Evolutionary conservation across 1,140 invertebrate genomes (phyloP).

Genomic region (Nasonia giraulti): DNA sequence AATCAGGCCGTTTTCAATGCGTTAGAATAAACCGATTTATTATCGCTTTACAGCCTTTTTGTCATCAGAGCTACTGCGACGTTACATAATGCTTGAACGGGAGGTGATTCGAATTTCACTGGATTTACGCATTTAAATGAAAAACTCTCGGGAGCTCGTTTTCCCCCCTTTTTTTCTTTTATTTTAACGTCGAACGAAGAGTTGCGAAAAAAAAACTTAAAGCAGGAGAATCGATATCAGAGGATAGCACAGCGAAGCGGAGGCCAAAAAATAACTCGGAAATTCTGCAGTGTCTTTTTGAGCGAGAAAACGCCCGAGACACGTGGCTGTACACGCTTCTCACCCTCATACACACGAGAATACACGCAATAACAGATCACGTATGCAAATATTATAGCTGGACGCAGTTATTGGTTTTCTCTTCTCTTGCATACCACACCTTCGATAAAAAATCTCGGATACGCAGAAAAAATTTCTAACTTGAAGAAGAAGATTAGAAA

Average conservation of each 20-base stretch:
- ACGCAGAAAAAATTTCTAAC: neutral
- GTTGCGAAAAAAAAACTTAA: neutral
- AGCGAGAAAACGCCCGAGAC: neutral
- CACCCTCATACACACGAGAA: neutral
- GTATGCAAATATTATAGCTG: neutral
- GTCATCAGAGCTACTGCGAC: too few relatives aligned
- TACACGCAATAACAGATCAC: neutral
- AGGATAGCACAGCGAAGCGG: neutral
- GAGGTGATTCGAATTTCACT: neutral
- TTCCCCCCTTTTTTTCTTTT: neutral
- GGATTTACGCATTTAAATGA: neutral
- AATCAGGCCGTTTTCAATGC: neutral
- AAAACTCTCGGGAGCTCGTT: neutral
- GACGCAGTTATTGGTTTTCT: conserved; percentile 31
- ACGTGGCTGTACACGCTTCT: conserved; percentile 1
- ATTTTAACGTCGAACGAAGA: neutral
- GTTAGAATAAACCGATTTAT: conserved; percentile 10
- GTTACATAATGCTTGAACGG: neutral
- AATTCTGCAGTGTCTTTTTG: neutral
- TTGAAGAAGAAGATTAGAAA: neutral
- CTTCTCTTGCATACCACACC: too few relatives aligned
- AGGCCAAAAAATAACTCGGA: too few relatives aligned
- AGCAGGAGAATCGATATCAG: neutral
- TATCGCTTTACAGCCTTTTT: neutral
- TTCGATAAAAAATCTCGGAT: neutral